phyloP scores from a whole-genome alignment of 2,888 invertebrate species.

The Cyclophora albipunctata region DNA sequence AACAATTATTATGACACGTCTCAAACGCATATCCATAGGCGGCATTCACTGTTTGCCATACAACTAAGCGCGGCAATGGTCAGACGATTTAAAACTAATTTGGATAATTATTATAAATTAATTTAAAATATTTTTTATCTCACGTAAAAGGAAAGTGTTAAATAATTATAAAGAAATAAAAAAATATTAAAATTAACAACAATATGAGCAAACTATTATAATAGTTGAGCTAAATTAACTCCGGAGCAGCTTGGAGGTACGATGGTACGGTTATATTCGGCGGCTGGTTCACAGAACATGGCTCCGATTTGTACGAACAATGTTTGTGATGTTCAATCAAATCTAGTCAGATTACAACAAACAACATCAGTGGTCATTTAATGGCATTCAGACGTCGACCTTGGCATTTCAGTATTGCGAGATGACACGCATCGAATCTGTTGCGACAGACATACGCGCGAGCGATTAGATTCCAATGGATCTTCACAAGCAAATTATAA shows the following conservation, averaged over 20 bases:
- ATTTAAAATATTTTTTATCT: slow-evolving; percentile 49
- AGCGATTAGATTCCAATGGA: slow-evolving; percentile 13
- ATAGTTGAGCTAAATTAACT: slow-evolving; percentile 71
- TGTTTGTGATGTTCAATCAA: slow-evolving; percentile 68
- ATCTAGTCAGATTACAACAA: slow-evolving; percentile 48
- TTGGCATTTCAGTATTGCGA: slow-evolving; percentile 50
- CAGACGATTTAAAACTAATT: slow-evolving; percentile 53
- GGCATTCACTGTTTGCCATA: slow-evolving; percentile 38
- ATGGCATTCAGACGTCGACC: slow-evolving; percentile 69
- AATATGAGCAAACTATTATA: slow-evolving; percentile 69
- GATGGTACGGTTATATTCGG: slow-evolving; percentile 42
- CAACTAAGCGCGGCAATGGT: slow-evolving; percentile 40
- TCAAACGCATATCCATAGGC: slow-evolving; percentile 23
- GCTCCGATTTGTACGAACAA: slow-evolving; percentile 70
- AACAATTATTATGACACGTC: too few species aligned
- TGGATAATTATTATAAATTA: slow-evolving; percentile 49
- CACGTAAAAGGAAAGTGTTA: slow-evolving; percentile 45
- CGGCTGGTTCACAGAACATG: slow-evolving; percentile 42
- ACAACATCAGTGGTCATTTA: slow-evolving; percentile 53
- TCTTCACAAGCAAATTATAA: slow-evolving; percentile 10
- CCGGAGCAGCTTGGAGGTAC: slow-evolving; percentile 70
- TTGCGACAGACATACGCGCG: slow-evolving; percentile 16
- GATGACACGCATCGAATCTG: slow-evolving; percentile 8
- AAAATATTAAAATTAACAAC: slow-evolving; percentile 62
- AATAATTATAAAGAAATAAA: slow-evolving; percentile 43